Base-by-base conservation (phyloP, 1,140 invertebrate genomes). In the Danaus melanippus region DNA sequence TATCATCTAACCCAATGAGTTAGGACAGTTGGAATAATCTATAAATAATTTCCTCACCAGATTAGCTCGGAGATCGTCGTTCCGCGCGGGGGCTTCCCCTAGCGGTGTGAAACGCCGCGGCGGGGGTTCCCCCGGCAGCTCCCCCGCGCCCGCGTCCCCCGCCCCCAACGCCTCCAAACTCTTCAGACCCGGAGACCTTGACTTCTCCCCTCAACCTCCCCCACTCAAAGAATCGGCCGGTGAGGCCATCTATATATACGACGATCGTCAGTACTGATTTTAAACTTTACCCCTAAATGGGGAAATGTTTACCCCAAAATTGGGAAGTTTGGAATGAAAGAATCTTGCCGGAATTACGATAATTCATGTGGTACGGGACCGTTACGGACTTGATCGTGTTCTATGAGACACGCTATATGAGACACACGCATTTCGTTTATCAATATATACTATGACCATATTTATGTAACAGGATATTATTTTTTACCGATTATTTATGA, bases 161-260 rank as follows among this genome's bases (percentile, higher is more conserved):
- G 80, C 83, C 17, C 80, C 80, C 56, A 78, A 80, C 72, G 82
- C 83, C 56, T 86, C 80, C 65, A 86, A 86, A 59, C 76, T 86
- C 50, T 86, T 86, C 71, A 62, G 83, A 7, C 67, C 85, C 49
- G 83, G 79, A 50, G 74, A 88, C 69, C 64, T 89, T 71, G 88
- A 89, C 88, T 89, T 90, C 72, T 91, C 90, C 9, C 89, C 90
- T 42, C 82, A 82, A 40, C 87, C 89, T 55, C 84, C 89, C 52
- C 88, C 84, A 12, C 84, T 89, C 45, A 91, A 91, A 66, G 90
- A 91, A 64, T 89, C 91, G 6, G 91, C 90, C n/a, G 91, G 90
- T 6, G 91, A 92, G 69, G 89, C 90, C 17, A 89, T 90, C 57
- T 86, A 86, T 60, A 86, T 86, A 0, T 86, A 86, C 69, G 88